Conservation (phyloP, 1,140 invertebrate genomes). For the Pararge aegeria region DNA sequence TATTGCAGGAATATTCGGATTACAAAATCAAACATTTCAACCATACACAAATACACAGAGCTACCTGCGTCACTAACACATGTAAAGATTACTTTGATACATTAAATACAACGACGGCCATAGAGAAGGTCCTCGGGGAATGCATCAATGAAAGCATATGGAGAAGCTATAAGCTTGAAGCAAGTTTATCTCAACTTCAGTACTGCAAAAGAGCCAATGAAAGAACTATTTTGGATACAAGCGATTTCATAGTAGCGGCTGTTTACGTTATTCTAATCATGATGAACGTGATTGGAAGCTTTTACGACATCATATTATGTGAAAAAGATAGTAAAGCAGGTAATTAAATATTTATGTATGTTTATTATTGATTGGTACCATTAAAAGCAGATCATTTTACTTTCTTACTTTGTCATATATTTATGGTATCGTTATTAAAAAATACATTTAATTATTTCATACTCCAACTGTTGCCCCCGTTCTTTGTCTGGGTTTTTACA, state of each 20-base stretch:
- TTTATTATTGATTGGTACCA: neutral
- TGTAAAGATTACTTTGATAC: constrained; percentile 38
- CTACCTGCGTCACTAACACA: constrained; percentile 65
- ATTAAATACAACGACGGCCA: constrained; percentile 30
- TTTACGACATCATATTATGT: constrained; percentile 39
- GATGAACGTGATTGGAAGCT: constrained; percentile 36
- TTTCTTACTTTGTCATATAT: no score
- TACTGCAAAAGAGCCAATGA: constrained; percentile 39
- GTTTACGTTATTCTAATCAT: constrained; percentile 37
- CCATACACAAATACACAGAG: constrained; percentile 78
- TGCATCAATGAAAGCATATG: constrained; percentile 42
- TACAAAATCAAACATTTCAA: constrained; percentile 74
- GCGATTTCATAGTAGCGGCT: constrained; percentile 30
- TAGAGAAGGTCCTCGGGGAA: constrained; percentile 27
- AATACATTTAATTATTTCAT: no score
- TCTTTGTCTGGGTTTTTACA: no score
- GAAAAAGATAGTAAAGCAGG: constrained; percentile 42
- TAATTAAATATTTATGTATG: constrained; percentile 22
- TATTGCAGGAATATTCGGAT: constrained; percentile 57
- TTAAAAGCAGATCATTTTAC: no score
- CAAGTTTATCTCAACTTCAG: constrained; percentile 26
- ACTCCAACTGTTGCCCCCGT: no score
- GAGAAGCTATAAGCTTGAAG: constrained; percentile 34
- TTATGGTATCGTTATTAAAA: no score
- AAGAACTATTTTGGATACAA: constrained; percentile 24